Conservation (phyloP, 2,113 vertebrate genomes). For the Rafetus swinhoei region DNA sequence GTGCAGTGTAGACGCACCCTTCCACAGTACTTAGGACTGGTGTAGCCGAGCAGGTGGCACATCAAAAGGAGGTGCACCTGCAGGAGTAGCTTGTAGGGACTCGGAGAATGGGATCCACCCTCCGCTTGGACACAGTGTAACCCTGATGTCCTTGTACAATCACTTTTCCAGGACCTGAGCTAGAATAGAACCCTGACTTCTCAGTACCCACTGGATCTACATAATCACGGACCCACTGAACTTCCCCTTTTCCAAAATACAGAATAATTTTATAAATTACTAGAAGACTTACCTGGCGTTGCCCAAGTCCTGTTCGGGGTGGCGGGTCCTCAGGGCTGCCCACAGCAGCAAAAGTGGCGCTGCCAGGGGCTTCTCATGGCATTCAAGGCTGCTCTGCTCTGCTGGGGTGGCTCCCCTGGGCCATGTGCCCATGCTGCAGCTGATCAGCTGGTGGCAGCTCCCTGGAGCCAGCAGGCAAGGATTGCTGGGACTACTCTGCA, state of each 20-base stretch:
- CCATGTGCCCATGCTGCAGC: too few relatives aligned
- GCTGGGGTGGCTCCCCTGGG: too few relatives aligned
- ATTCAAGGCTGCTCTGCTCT: too few relatives aligned
- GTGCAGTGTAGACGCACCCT: too few relatives aligned
- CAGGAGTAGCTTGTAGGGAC: neutral
- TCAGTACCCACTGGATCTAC: neutral
- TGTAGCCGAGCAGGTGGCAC: neutral
- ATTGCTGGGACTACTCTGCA: too few relatives aligned
- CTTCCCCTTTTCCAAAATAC: conserved; percentile 28
- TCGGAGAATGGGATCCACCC: neutral
- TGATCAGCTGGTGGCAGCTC: too few relatives aligned
- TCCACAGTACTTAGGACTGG: neutral
- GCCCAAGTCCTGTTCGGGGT: too few relatives aligned
- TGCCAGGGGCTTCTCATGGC: too few relatives aligned
- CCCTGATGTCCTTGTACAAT: rapidly evolving
- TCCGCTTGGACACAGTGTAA: neutral
- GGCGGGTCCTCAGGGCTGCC: too few relatives aligned
- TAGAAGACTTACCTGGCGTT: too few relatives aligned
- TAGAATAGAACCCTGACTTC: neutral
- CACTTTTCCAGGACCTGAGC: neutral
- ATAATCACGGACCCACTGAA: neutral
- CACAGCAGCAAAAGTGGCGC: too few relatives aligned
- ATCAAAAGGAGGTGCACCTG: neutral
- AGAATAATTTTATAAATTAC: conserved; percentile 52
- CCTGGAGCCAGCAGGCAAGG: too few relatives aligned